A percentile compares a stretch with the other conserved stretches of the same genome.
These are phyloP conservation scores for Buathra laborator DNA, from an alignment of 2,888 invertebrate species.

Conservation along the genomic window DNA sequence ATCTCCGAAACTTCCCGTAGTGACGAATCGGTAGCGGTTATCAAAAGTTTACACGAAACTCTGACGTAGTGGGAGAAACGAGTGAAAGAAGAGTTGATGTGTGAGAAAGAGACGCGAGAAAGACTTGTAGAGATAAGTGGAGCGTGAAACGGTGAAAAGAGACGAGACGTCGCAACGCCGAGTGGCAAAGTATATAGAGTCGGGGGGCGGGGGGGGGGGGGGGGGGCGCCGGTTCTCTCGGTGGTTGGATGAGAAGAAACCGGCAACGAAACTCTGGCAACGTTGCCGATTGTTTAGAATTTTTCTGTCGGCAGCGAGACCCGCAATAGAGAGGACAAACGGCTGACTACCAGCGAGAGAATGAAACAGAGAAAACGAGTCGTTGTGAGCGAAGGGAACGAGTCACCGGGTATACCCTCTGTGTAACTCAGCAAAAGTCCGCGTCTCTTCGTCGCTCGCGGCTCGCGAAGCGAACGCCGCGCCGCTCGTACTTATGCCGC, in stretches of 20 bases:
- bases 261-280: constrained; percentile 73
- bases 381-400: constrained; percentile 10
- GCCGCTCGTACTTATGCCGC: constrained; percentile 21
- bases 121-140: constrained; percentile 76
- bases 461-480: constrained; percentile 29
- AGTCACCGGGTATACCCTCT: constrained; percentile 23
- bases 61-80: constrained; percentile 7
- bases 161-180: constrained; percentile 70
- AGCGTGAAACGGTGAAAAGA: constrained; percentile 79
- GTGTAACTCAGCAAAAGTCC: constrained; percentile 5
- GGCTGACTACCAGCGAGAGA: constrained; percentile 9
- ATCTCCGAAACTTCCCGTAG: constrained; percentile 32
- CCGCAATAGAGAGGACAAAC: constrained; percentile 16
- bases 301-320: constrained; percentile 74
- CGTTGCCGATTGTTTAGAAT: constrained; percentile 82
- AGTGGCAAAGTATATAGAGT: constrained; percentile 61
- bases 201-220: background rate
- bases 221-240: constrained; percentile 21
- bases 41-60: constrained; percentile 31
- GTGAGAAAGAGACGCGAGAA: constrained; percentile 42
- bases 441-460: constrained; percentile 8
- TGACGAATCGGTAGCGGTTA: constrained; percentile 47
- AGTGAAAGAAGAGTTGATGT: background rate
- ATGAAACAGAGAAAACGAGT: constrained; percentile 41
- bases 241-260: constrained; percentile 41